These are phyloP conservation scores for Sialis fuliginosa DNA, from an alignment of 2,888 invertebrate genomes.

Conservation along the genomic window DNA sequence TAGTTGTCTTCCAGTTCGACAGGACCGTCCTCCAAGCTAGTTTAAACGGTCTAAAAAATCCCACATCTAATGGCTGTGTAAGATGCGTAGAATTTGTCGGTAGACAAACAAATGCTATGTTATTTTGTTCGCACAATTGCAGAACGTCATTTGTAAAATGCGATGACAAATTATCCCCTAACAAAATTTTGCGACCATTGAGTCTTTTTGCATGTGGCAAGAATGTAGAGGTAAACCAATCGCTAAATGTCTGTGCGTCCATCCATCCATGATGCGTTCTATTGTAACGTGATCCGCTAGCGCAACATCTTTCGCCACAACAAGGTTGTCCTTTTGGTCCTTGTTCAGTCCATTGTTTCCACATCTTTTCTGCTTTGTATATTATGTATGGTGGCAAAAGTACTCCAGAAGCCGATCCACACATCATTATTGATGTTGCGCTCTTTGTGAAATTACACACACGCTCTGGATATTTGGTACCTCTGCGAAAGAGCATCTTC, in stretches of 20 bases:
- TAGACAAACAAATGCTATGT: too few relatives aligned
- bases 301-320: not conserved
- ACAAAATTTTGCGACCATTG: conserved; percentile 15
- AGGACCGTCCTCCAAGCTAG: too few relatives aligned
- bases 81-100: too few relatives aligned
- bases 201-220: conserved; percentile 12
- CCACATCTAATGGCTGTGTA: not conserved
- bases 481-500: conserved; percentile 6
- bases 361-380: conserved; percentile 15
- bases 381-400: conserved; percentile 16
- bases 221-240: conserved; percentile 6
- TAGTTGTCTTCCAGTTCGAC: too few relatives aligned
- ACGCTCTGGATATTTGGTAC: conserved; percentile 9
- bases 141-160: too few relatives aligned
- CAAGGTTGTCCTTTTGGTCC: too few relatives aligned
- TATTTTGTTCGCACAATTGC: too few relatives aligned
- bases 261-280: not conserved
- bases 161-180: conserved; percentile 22
- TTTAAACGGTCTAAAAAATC: too few relatives aligned
- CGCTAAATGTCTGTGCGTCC: not conserved
- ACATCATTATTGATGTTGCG: conserved; percentile 14
- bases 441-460: conserved; percentile 9
- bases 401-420: conserved; percentile 13
- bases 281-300: not conserved
- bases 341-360: conserved; percentile 5